Percentiles rank a stretch among this genome's conserved stretches.
Conservation (phyloP, 2,888 invertebrate genomes). For the Drosophila rellima region DNA sequence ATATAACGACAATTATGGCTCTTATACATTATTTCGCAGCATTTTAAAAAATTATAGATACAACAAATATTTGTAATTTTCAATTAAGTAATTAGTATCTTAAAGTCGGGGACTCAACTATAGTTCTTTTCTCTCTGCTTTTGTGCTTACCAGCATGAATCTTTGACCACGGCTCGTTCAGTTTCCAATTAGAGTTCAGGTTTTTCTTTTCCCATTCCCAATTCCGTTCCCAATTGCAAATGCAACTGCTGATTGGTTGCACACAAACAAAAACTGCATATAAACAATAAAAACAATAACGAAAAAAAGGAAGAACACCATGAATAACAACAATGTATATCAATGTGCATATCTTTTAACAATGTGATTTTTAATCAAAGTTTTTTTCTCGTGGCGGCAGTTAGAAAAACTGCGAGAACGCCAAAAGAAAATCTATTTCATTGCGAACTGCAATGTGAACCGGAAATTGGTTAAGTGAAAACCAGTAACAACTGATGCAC, state of each 20-base stretch:
- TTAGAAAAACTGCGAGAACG: constrained; percentile 17
- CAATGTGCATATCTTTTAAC: constrained; percentile 69
- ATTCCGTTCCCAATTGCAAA: constrained; percentile 40
- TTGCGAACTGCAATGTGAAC: constrained; percentile 1
- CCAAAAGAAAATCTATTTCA: constrained; percentile 21
- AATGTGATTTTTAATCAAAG: constrained; percentile 74
- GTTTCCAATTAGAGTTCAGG: constrained; percentile 44
- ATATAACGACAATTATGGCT: too few species aligned
- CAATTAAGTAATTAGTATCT: background rate
- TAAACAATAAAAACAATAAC: constrained; percentile 49
- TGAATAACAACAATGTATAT: constrained; percentile 42
- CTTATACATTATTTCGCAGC: too few species aligned
- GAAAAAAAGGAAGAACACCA: constrained; percentile 31
- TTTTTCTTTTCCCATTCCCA: constrained; percentile 12
- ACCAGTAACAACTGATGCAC: background rate
- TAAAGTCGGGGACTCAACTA: background rate
- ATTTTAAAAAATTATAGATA: too few species aligned
- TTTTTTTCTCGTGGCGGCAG: constrained; percentile 49
- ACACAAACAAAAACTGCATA: constrained; percentile 40
- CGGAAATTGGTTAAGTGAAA: constrained; percentile 16
- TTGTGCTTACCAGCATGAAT: constrained; percentile 42
- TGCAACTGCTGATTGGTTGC: constrained; percentile 57
- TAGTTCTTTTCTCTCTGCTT: background rate
- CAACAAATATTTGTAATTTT: too few species aligned
- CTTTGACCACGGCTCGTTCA: constrained; percentile 39